Base-by-base conservation (phyloP, 2,888 invertebrate species). In the Lasioglossum figueresi region DNA sequence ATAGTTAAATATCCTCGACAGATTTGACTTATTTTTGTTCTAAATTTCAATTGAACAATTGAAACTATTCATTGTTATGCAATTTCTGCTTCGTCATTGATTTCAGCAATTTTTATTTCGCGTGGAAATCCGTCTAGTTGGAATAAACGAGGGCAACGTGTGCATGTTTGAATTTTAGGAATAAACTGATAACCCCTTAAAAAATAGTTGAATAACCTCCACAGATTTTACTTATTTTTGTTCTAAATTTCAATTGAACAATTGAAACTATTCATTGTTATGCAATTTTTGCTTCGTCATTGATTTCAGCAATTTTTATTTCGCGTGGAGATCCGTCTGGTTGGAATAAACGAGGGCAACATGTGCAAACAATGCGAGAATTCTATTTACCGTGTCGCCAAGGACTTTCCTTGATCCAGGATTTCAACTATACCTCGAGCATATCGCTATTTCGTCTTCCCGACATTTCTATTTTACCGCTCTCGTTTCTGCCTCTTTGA, bases 401-500 rank as follows among this genome's bases (percentile, higher is more conserved):
- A 31, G 63, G 6, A 63, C 31, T 34, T 63, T 63, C 19, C 63
- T 6, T 8, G 31, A 31, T 19, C 19, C 6, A 16, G 19, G 31
- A 63, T 31, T 63, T 63, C 31, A 63, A 19, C 31, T 63, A 48
- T 77, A 72, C 74, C 48, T 74, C 79, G 73, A 71, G 31, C 74
- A 59, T 59, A 80, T 80, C 73, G 52, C 74, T 78, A 23, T 71
- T 63, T 52, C 59, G 19, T 1, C 37, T 23, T 59, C 68, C 76
- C 37, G 75, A 87, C 78, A 84, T 87, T 88, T 87, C 90, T 43
- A 88, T 90, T 85, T 87, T 37, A 63, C 79, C 81, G 73, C 68
- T 77, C 56, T 31, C 78, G 70, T 90, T 84, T 76, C 84, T 71
- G 76, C 77, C 63, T 56, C 89, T 90, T 90, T 88, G 89, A 90